Conservation (phyloP, 2,797 vertebrate genomes). For the Amniataba percoides region DNA sequence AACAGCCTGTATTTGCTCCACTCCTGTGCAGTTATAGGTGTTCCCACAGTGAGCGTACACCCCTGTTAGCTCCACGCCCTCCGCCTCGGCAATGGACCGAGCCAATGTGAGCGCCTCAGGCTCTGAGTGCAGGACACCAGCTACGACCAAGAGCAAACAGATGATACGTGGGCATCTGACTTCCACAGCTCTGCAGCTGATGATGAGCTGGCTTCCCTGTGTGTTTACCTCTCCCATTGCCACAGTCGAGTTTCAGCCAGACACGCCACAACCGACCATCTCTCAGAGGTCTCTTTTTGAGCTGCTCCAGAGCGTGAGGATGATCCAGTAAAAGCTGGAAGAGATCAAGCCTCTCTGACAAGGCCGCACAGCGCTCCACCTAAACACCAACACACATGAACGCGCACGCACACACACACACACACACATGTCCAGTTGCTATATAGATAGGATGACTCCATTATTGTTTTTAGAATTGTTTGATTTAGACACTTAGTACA, state of each 20-base stretch:
- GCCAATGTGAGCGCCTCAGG: slow-evolving; percentile 82
- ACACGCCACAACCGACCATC: slow-evolving; percentile 83
- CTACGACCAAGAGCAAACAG: slow-evolving; percentile 64
- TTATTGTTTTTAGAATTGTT: too few relatives aligned
- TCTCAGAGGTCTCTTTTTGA: slow-evolving; percentile 75
- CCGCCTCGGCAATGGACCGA: slow-evolving; percentile 66
- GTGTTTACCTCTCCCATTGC: slow-evolving; percentile 86
- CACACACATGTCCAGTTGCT: neutral
- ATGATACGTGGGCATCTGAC: neutral
- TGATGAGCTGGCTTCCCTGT: neutral
- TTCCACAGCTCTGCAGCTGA: neutral
- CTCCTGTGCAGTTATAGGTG: slow-evolving; percentile 85
- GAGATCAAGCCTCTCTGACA: slow-evolving; percentile 82
- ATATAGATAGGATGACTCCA: too few relatives aligned
- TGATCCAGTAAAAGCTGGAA: slow-evolving; percentile 88
- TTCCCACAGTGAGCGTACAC: slow-evolving; percentile 91
- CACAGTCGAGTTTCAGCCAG: slow-evolving; percentile 90
- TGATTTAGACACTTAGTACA: too few relatives aligned
- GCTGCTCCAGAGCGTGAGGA: slow-evolving; percentile 76
- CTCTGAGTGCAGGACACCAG: slow-evolving; percentile 82
- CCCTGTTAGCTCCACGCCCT: slow-evolving; percentile 84
- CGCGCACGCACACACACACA: too few relatives aligned
- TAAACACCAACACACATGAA: slow-evolving; percentile 43
- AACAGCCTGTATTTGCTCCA: slow-evolving; percentile 80
- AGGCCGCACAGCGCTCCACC: slow-evolving; percentile 81